Percentiles rank a stretch among this genome's conserved stretches.
These are phyloP conservation scores for Melinaea menophilus DNA, from an alignment of 2,888 invertebrate species.

Conservation along the genomic window DNA sequence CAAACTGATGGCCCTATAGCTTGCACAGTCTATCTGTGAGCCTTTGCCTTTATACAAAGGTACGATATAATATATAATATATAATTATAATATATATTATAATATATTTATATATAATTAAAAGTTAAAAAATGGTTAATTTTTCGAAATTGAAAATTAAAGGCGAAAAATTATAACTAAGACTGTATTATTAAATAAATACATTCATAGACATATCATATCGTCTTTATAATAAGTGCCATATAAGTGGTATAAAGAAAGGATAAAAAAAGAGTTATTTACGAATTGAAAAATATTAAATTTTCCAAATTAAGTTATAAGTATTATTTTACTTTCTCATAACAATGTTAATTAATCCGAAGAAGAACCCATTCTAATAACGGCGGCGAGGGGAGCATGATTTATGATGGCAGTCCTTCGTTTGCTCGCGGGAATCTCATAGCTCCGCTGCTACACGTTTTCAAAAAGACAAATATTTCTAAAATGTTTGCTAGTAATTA, in stretches of 20 bases:
- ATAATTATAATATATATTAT: too few relatives aligned
- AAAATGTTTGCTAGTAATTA: background rate
- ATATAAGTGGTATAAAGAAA: background rate
- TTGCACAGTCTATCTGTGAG: too few relatives aligned
- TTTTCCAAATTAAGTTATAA: conserved; percentile 19
- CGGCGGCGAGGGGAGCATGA: conserved; percentile 35
- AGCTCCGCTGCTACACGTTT: conserved; percentile 13
- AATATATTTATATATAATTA: too few relatives aligned
- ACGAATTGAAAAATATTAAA: conserved; percentile 9
- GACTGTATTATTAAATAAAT: too few relatives aligned
- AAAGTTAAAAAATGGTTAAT: too few relatives aligned
- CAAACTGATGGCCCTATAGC: too few relatives aligned
- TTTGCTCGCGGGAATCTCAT: conserved; percentile 32
- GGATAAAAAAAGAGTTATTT: conserved; percentile 2
- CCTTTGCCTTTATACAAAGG: too few relatives aligned
- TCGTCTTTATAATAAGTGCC: background rate
- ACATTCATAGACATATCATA: too few relatives aligned
- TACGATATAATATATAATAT: too few relatives aligned
- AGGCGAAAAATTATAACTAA: too few relatives aligned
- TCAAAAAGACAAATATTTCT: background rate
- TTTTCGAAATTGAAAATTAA: too few relatives aligned
- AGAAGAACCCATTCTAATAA: conserved; percentile 35
- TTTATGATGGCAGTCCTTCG: conserved; percentile 36
- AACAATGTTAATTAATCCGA: conserved; percentile 37
- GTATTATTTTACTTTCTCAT: conserved; percentile 26